Evolutionary conservation across 2,797 vertebrate genomes (phyloP).

Genomic region (Limosa lapponica): DNA sequence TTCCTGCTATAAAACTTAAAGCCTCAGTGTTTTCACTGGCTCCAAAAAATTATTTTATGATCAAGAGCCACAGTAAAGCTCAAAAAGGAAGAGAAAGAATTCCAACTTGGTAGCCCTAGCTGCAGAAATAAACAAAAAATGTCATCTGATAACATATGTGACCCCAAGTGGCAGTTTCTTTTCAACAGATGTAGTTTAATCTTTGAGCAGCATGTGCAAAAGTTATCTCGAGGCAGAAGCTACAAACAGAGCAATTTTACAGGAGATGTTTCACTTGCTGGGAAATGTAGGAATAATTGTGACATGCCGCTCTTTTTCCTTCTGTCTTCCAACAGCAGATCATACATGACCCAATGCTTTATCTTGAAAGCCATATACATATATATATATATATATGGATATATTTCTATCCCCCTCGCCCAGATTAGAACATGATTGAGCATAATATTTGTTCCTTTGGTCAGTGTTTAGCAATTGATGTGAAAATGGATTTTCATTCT

Average conservation of each 20-base stretch:
- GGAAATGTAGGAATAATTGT: constrained; percentile 29
- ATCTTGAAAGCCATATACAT: neutral
- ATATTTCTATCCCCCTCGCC: neutral
- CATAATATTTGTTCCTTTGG: constrained; percentile 41
- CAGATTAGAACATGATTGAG: constrained; percentile 3
- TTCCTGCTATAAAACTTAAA: neutral
- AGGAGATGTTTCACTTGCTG: neutral
- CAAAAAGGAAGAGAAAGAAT: constrained; percentile 30
- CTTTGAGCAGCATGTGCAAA: constrained; percentile 65
- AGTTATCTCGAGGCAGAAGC: constrained; percentile 56
- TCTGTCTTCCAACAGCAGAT: neutral
- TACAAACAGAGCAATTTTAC: constrained; percentile 46
- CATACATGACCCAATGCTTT: neutral
- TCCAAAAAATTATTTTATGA: neutral
- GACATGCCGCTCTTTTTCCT: neutral
- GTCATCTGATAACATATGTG: constrained; percentile 20
- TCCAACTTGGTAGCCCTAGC: constrained; percentile 11
- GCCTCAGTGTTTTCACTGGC: neutral
- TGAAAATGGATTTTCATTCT: constrained; percentile 46
- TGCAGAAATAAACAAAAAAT: constrained; percentile 45
- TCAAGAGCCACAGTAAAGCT: neutral
- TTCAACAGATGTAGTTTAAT: constrained; percentile 58
- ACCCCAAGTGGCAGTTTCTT: constrained; percentile 41
- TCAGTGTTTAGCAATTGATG: constrained; percentile 38
- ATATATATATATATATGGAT: neutral